Base-by-base conservation (phyloP, 30 jellyfish, hydroid and myxozoan genomes). In the Phacellophora camtschatica region DNA sequence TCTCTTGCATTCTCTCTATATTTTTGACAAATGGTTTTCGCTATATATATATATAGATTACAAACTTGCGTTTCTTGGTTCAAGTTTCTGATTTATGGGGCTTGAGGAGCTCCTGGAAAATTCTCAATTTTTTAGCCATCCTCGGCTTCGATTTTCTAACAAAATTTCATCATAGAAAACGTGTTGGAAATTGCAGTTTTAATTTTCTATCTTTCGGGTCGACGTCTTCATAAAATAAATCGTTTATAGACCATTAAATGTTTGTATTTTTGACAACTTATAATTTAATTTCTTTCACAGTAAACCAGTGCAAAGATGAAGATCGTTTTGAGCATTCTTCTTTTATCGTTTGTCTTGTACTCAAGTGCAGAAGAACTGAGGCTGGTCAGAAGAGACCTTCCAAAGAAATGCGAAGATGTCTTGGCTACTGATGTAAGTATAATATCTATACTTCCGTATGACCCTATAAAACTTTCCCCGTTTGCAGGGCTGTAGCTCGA, bases 341-440 rank as follows among this genome's bases (percentile, higher is more conserved):
- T 81, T 25, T 11, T 81, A 12, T 51, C 92, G 24, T 66, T 54
- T 54, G 78, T 68, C 51, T 55, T 56, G 35, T 81, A 51, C 79
- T 1, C 85, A 81, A 39, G 76, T 42, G 85, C 85, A 9, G 92
- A 66, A 6, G 92, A 81, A 10, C 72, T 66, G 35, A 55, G 69
- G 1, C 71, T 81, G 2, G 90, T 77, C 42, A 50, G 82, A 32
- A 62, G 90, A 46, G 85, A 66, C 32, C 95, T 88, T 10, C 97
- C 97, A 79, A 79, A 80, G 43, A 59, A 41, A 3, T 88, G 97
- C 49, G 97, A 88, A 81, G 97, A 88, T 88, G 95, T 79, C 43
- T 90, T 88, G 36, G 82, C 93, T 4, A 75, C 46, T 59, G 89
- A 84, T 36, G 95, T 84, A 72, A 71, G 88, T 39, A 9, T 16